phyloP scores from a whole-genome alignment of 2,888 invertebrate genomes.

The Tachina grossa region DNA sequence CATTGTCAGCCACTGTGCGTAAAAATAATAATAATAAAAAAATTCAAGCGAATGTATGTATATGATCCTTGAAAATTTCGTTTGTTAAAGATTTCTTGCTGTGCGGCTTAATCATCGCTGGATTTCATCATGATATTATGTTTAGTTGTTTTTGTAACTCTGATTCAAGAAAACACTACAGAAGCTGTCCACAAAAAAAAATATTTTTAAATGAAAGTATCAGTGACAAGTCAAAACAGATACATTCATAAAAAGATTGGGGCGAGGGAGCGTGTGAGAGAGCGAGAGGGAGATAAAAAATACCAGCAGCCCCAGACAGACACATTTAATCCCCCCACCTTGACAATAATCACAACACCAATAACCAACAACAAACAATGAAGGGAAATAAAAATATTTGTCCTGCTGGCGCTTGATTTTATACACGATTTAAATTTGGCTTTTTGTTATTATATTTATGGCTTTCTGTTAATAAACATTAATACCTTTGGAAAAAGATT shows the following conservation, averaged over 20 bases:
- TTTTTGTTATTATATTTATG: slow-evolving; percentile 52
- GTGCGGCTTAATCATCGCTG: slow-evolving; percentile 71
- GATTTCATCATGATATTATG: slow-evolving; percentile 66
- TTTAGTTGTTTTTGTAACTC: slow-evolving; percentile 28
- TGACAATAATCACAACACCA: slow-evolving; percentile 35
- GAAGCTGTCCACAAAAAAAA: slow-evolving; percentile 53
- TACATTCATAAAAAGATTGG: neutral
- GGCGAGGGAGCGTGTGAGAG: neutral
- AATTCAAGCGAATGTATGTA: slow-evolving; percentile 32
- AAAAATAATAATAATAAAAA: slow-evolving; percentile 13
- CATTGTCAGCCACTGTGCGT: slow-evolving; percentile 62
- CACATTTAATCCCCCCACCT: slow-evolving; percentile 62
- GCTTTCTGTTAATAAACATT: slow-evolving; percentile 64
- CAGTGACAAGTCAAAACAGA: slow-evolving; percentile 63
- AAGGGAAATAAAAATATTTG: slow-evolving; percentile 63
- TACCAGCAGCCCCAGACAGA: slow-evolving; percentile 70
- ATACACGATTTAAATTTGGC: slow-evolving; percentile 52
- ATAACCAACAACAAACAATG: slow-evolving; percentile 4
- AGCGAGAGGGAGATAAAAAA: slow-evolving; percentile 27
- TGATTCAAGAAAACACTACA: slow-evolving; percentile 41
- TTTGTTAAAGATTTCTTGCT: slow-evolving; percentile 62
- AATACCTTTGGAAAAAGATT: slow-evolving; percentile 63
- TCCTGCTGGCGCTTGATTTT: slow-evolving; percentile 70
- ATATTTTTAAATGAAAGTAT: slow-evolving; percentile 62
- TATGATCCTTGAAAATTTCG: slow-evolving; percentile 58